A percentile compares a stretch with the other conserved stretches of the same genome.
phyloP scores from a whole-genome alignment of 2,888 invertebrate species.

The Dasysyrphus albostriatus region DNA sequence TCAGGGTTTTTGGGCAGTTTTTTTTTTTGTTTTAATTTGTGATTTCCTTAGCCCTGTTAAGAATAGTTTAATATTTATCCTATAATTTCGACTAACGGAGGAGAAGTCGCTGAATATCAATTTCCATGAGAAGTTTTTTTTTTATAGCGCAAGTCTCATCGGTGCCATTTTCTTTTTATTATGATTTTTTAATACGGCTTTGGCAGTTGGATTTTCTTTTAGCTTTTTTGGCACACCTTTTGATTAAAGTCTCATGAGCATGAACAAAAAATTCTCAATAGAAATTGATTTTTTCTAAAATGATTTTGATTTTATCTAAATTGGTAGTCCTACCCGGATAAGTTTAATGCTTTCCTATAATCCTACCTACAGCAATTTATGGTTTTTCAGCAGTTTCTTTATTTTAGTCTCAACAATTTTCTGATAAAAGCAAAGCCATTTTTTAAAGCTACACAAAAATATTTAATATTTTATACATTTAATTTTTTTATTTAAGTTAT shows the following conservation, averaged over 20 bases:
- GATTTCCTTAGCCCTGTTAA: conserved; percentile 39
- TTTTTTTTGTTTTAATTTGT: conserved; percentile 33
- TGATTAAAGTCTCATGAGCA: not conserved
- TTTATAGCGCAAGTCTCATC: conserved; percentile 50
- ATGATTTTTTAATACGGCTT: conserved; percentile 48
- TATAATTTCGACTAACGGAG: conserved; percentile 79
- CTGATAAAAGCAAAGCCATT: conserved; percentile 73
- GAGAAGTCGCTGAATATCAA: conserved; percentile 78
- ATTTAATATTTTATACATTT: conserved; percentile 69
- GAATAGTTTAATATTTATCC: conserved; percentile 44
- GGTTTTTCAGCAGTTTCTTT: not conserved
- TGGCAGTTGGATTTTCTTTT: conserved; percentile 49
- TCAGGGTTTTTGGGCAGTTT: conserved; percentile 56
- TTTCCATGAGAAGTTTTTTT: conserved; percentile 29
- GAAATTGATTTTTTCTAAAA: conserved; percentile 60
- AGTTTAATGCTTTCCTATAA: not conserved
- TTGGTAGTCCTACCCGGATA: conserved; percentile 42
- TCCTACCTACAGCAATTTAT: not conserved
- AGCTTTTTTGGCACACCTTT: not conserved
- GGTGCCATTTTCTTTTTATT: conserved; percentile 40
- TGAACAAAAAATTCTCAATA: not conserved
- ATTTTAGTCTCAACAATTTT: conserved; percentile 20
- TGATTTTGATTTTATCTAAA: conserved; percentile 64
- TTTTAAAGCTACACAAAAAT: conserved; percentile 40
- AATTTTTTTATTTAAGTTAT: conserved; percentile 14